Evolutionary conservation across 2,113 vertebrate genomes (phyloP).

Genomic region (Crotalus tigris): DNA sequence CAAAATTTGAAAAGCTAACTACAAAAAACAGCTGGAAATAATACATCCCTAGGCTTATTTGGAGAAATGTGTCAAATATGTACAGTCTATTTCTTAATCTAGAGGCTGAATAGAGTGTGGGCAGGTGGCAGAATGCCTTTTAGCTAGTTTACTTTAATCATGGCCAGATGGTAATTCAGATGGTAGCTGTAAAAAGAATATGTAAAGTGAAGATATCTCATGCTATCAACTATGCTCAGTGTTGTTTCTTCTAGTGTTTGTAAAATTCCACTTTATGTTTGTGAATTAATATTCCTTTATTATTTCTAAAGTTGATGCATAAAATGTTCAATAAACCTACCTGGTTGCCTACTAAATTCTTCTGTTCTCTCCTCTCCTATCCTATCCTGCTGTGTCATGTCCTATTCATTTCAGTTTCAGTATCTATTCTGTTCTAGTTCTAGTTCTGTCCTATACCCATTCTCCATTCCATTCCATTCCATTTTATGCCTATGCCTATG

Average conservation of each 20-base stretch:
- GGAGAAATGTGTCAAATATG: not conserved
- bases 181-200: not conserved
- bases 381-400: not conserved
- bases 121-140: not conserved
- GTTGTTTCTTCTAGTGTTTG: not conserved
- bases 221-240: not conserved
- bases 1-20: not conserved
- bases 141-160: not conserved
- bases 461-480: too few relatives aligned
- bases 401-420: not conserved
- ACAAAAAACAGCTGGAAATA: not conserved
- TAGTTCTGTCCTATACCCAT: not conserved
- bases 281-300: not conserved
- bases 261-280: not conserved
- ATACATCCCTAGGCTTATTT: not conserved
- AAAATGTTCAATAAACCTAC: not conserved
- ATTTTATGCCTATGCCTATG: too few relatives aligned
- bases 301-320: not conserved
- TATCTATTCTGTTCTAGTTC: not conserved
- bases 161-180: constrained; percentile 2
- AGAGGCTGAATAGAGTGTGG: not conserved
- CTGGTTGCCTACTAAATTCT: not conserved
- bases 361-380: not conserved
- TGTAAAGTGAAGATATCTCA: not conserved
- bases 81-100: not conserved